A percentile compares a stretch with the other conserved stretches of the same genome.
These are phyloP conservation scores for Micromesistius poutassou DNA, from an alignment of 2,797 vertebrate species.

Conservation along the genomic window DNA sequence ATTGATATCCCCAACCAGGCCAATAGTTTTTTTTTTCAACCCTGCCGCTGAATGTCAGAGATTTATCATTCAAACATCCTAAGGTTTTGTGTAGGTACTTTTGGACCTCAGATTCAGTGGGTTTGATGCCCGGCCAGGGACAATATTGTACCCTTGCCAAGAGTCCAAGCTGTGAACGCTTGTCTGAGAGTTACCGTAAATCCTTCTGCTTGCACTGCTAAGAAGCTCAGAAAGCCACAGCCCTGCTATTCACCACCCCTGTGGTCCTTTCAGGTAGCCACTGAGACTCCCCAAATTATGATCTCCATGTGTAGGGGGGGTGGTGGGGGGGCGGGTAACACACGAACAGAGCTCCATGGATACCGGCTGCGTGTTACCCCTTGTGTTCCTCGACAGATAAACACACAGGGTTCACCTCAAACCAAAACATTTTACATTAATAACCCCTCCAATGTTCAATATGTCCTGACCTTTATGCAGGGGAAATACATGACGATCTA, in stretches of 20 bases:
- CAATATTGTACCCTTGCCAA: conserved; percentile 77
- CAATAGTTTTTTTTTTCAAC: conserved; percentile 74
- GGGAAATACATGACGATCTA: not conserved
- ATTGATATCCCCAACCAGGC: conserved; percentile 76
- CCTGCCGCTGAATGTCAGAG: conserved; percentile 75
- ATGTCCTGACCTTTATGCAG: not conserved
- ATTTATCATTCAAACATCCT: conserved; percentile 81
- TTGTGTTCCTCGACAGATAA: conserved; percentile 62
- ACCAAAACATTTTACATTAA: not conserved
- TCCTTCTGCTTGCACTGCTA: conserved; percentile 75
- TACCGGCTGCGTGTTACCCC: conserved; percentile 67
- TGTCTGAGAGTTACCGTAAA: conserved; percentile 84
- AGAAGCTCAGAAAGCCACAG: conserved; percentile 77
- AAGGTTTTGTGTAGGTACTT: conserved; percentile 80
- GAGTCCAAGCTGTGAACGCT: conserved; percentile 80
- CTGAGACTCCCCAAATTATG: conserved; percentile 69
- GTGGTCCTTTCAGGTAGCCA: conserved; percentile 73
- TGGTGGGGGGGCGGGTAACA: not conserved
- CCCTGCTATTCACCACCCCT: conserved; percentile 71
- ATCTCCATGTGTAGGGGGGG: conserved; percentile 64
- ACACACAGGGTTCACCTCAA: conserved; percentile 5
- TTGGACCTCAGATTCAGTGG: conserved; percentile 74
- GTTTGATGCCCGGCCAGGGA: conserved; percentile 81
- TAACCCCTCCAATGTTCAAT: not conserved
- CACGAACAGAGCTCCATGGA: conserved; percentile 68